These are phyloP conservation scores for Temnopleurus reevesii DNA, from an alignment of 53 echinoderm and acorn worm species.

Conservation along the genomic window DNA sequence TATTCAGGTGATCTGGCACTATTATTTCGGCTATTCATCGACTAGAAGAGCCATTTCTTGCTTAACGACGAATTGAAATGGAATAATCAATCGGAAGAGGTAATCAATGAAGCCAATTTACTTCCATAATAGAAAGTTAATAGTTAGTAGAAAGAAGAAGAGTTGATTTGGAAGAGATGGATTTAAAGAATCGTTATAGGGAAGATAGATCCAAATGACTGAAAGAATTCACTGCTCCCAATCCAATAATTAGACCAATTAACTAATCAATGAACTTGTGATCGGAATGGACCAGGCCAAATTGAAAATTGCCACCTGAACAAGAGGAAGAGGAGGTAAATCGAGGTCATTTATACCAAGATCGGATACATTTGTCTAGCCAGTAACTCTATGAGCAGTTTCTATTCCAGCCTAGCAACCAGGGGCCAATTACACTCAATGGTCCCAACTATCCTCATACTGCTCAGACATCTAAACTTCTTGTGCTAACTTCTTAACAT, in stretches of 20 bases:
- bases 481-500: too few relatives aligned
- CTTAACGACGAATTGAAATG: neutral
- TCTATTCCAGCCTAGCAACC: too few relatives aligned
- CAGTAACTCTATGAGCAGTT: too few relatives aligned
- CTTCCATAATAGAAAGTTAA: neutral
- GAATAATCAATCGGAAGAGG: neutral
- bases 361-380: too few relatives aligned
- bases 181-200: neutral
- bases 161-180: neutral
- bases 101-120: constrained; percentile 22
- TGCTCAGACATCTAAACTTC: too few relatives aligned
- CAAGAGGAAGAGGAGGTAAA: neutral
- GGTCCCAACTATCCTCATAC: too few relatives aligned
- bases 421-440: too few relatives aligned
- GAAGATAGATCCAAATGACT: neutral
- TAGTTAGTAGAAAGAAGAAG: neutral
- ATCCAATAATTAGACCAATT: constrained; percentile 24
- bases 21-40: too few relatives aligned
- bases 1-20: neutral
- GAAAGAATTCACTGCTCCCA: neutral
- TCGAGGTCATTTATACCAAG: too few relatives aligned
- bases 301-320: neutral
- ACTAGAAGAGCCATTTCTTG: neutral
- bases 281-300: neutral
- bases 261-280: constrained; percentile 46